Conservation (phyloP, 2,888 invertebrate species). For the Leistus spinibarbis region DNA sequence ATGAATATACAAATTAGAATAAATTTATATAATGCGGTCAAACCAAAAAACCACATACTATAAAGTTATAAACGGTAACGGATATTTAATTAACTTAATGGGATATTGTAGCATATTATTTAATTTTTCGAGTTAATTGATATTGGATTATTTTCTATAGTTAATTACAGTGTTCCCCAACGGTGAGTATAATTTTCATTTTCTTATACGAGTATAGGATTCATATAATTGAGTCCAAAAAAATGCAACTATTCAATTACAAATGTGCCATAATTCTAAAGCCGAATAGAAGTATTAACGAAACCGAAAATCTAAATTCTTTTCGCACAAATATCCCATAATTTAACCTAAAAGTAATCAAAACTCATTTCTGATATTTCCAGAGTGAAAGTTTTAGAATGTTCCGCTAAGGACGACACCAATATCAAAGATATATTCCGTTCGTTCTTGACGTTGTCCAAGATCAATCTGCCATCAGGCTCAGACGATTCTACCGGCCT, state of each 20-base stretch:
- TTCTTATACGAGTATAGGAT: no score
- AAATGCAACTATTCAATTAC: background rate
- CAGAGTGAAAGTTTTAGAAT: slow-evolving; percentile 77
- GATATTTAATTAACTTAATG: no score
- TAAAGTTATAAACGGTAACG: no score
- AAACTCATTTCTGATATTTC: slow-evolving; percentile 43
- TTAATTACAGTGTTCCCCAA: no score
- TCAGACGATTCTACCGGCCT: slow-evolving; percentile 65
- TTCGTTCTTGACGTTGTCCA: slow-evolving; percentile 76
- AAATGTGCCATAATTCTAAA: background rate
- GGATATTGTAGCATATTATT: no score
- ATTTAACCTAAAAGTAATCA: background rate
- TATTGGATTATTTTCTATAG: no score
- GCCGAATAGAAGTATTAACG: background rate
- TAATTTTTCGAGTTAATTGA: no score
- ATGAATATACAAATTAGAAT: no score
- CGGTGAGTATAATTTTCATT: no score
- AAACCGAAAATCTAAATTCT: background rate
- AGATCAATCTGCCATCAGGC: slow-evolving; percentile 67
- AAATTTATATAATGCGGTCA: no score
- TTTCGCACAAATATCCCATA: background rate
- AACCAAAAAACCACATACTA: no score
- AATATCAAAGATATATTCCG: slow-evolving; percentile 82
- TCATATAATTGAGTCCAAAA: no score
- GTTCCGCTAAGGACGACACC: slow-evolving; percentile 79